These are phyloP conservation scores for Anguilla japonica DNA, from an alignment of 2,113 vertebrate species.

Conservation along the genomic window DNA sequence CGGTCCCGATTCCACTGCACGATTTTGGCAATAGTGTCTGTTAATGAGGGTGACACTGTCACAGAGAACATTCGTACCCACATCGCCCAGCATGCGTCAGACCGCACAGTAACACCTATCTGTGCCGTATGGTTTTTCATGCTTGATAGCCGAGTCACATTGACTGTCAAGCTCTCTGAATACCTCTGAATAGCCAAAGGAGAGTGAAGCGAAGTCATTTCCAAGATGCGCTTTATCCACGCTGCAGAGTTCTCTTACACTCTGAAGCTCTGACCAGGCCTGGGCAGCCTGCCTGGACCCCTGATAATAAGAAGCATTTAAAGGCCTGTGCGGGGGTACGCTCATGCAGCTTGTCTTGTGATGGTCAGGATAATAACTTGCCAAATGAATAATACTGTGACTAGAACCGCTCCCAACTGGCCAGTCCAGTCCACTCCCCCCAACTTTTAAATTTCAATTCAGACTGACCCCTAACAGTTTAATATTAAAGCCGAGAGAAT, in stretches of 20 bases:
- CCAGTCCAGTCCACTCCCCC: neutral
- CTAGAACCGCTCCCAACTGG: neutral
- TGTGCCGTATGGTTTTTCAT: neutral
- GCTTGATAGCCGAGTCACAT: neutral
- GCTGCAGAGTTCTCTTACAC: neutral
- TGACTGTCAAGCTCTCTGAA: neutral
- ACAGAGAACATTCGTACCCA: neutral
- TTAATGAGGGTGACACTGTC: slow-evolving; percentile 37
- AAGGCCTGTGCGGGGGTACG: neutral
- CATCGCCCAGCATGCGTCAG: neutral
- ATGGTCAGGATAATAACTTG: neutral
- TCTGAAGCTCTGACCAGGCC: neutral
- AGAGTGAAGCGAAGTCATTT: neutral
- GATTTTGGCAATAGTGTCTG: slow-evolving; percentile 34
- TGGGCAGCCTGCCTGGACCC: neutral
- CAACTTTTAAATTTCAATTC: neutral
- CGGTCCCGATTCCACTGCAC: slow-evolving; percentile 30
- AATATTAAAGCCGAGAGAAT: neutral
- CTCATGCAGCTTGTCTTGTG: neutral
- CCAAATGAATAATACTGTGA: neutral
- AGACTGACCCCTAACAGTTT: neutral
- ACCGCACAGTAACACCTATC: neutral
- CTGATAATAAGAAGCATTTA: neutral
- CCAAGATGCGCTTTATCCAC: neutral
- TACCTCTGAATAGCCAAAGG: neutral